Evolutionary conservation across 2,888 invertebrate species (phyloP), one percentile per base, ranked within the genome.

Genomic region (Andrena haemorrhoa): DNA sequence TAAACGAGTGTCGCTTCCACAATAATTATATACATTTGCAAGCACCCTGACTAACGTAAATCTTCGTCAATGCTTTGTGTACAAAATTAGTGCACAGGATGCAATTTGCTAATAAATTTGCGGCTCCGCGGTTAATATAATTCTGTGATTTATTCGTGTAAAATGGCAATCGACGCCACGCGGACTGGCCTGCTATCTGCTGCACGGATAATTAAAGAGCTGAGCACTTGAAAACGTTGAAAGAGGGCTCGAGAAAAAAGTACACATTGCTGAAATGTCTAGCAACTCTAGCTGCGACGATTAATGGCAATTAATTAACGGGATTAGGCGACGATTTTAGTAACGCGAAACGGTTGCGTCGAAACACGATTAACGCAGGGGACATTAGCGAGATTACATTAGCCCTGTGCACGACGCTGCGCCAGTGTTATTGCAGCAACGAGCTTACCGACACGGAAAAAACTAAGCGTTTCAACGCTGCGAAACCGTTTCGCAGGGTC

Each of bases 301-400:
- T 82, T 75, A 79, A 79, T 70, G 65, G 61, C 79, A 79, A 79
- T 79, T 81, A 81, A 79, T 79, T 70, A 53, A 47, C n/a, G 12
- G 60, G 60, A 29, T 75, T 70, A 81, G 74, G 64, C 56, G 16
- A 51, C 69, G 79, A 81, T 79, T 79, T 79, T 72, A 73, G 58
- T 49, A 82, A 64, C 53, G 79, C 23, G 79, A 65, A 70, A 75
- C 79, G 70, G 79, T 82, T 79, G 70, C 75, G 35, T 61, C 60
- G 58, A 69, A 81, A 81, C n/a, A 23, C 61, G 65, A 75, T 82
- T 82, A 82, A 70, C 81, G 75, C 66, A 8, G 53, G 16, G 4
- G n/a, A 20, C 70, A 70, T 79, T 79, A 82, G 70, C 80, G 60
- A 56, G 75, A 75, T 82, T 79, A 66, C 53, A 69, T 79, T 79